phyloP scores from a whole-genome alignment of 2,797 vertebrate genomes.

The Hydrophis major region DNA sequence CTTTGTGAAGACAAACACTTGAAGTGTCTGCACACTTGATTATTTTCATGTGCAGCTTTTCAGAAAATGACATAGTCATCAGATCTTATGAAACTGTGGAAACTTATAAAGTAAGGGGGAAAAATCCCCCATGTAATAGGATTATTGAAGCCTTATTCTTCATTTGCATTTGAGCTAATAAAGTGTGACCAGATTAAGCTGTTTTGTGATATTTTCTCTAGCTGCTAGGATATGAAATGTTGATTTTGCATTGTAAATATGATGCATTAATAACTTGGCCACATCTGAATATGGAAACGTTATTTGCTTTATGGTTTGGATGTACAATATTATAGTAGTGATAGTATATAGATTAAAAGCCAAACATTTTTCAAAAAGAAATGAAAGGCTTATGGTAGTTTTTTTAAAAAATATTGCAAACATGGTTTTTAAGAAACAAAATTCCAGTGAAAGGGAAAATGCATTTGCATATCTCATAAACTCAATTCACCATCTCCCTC shows the following conservation, averaged over 20 bases:
- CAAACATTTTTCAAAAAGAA: not conserved
- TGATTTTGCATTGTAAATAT: not conserved
- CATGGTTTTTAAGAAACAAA: not conserved
- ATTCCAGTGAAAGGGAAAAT: not conserved
- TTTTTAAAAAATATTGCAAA: not conserved
- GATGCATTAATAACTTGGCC: not conserved
- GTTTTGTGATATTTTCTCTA: slow-evolving; percentile 1
- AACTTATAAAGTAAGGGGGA: not conserved
- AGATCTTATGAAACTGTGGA: not conserved
- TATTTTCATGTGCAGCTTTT: slow-evolving; percentile 13
- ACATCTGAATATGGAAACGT: not conserved
- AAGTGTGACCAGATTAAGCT: not conserved
- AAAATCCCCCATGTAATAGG: not conserved
- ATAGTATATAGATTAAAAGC: not conserved
- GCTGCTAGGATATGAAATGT: not conserved
- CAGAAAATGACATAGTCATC: slow-evolving; percentile 4
- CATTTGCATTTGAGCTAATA: slow-evolving; percentile 6
- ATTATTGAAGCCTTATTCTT: slow-evolving; percentile 2
- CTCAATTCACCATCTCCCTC: not conserved
- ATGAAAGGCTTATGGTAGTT: not conserved
- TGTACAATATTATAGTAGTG: not conserved
- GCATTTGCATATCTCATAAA: not conserved
- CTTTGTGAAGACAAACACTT: not conserved
- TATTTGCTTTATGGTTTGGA: not conserved
- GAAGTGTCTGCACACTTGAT: not conserved